Conservation (phyloP, 2,797 vertebrate genomes). For the Anabas testudineus region DNA sequence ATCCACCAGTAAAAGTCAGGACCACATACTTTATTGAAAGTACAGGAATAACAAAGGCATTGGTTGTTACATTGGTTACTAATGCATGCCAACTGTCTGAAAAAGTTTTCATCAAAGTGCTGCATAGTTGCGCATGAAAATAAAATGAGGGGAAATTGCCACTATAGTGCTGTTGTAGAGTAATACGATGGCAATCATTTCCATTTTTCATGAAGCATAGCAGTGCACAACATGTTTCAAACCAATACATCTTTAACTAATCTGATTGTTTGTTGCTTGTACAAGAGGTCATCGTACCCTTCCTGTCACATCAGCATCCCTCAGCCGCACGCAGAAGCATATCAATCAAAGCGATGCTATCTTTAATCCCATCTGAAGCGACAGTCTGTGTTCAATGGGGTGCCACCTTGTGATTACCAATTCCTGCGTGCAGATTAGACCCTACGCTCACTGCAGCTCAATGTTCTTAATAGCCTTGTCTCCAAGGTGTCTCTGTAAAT, state of each 20-base stretch:
- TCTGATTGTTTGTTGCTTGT: slow-evolving; percentile 23
- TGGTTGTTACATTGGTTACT: slow-evolving; percentile 25
- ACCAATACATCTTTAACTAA: slow-evolving; percentile 13
- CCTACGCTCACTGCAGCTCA: not conserved
- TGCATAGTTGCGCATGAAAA: not conserved
- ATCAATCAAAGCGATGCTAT: slow-evolving; percentile 67
- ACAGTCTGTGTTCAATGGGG: slow-evolving; percentile 58
- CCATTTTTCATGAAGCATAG: slow-evolving; percentile 24
- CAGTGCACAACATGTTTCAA: slow-evolving; percentile 14
- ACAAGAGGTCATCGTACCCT: slow-evolving; percentile 50
- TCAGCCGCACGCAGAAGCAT: slow-evolving; percentile 42
- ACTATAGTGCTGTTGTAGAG: not conserved
- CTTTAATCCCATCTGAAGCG: slow-evolving; percentile 67
- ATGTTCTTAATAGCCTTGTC: slow-evolving; percentile 41
- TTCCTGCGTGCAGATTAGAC: slow-evolving; percentile 39
- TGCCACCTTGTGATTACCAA: slow-evolving; percentile 56
- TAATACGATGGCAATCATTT: slow-evolving; percentile 7
- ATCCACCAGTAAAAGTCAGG: not conserved
- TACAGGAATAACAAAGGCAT: not conserved
- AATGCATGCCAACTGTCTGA: slow-evolving; percentile 22
- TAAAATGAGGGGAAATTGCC: slow-evolving; percentile 18
- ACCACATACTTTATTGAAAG: slow-evolving; percentile 4
- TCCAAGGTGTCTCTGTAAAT: slow-evolving; percentile 42
- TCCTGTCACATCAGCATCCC: slow-evolving; percentile 57
- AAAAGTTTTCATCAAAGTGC: slow-evolving; percentile 23